Evolutionary conservation across 2,113 vertebrate genomes (phyloP).

Genomic region (Solenodon paradoxus): DNA sequence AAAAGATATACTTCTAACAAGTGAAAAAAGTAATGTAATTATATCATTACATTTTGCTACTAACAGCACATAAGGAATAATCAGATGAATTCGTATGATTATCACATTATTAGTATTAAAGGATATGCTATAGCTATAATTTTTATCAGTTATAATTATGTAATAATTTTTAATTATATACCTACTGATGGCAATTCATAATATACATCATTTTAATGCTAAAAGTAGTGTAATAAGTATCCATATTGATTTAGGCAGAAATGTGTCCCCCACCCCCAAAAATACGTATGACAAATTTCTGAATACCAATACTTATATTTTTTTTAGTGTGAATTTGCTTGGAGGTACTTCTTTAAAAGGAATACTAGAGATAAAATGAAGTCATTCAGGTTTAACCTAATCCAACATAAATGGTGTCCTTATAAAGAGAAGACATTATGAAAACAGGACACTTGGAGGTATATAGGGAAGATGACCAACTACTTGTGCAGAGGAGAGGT

Average conservation of each 20-base stretch:
- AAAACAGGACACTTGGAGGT: no score
- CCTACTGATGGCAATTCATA: neutral
- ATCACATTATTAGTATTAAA: no score
- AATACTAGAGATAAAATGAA: neutral
- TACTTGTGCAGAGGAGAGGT: neutral
- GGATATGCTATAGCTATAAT: no score
- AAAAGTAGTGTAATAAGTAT: neutral
- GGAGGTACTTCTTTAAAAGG: neutral
- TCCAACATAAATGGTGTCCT: neutral
- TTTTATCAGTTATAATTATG: no score
- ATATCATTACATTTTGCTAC: neutral
- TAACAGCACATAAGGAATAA: neutral
- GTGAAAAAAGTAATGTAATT: neutral
- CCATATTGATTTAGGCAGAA: neutral
- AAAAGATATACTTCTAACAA: neutral
- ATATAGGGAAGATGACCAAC: neutral
- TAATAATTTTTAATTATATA: no score
- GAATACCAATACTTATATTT: no score
- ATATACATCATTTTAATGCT: neutral
- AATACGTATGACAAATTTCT: neutral
- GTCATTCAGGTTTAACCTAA: neutral
- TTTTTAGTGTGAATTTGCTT: no score
- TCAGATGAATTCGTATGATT: no score
- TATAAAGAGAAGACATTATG: neutral
- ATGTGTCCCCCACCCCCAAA: neutral